Evolutionary conservation across 2,113 vertebrate species (phyloP).

Genomic region (Catharus fuscescens): DNA sequence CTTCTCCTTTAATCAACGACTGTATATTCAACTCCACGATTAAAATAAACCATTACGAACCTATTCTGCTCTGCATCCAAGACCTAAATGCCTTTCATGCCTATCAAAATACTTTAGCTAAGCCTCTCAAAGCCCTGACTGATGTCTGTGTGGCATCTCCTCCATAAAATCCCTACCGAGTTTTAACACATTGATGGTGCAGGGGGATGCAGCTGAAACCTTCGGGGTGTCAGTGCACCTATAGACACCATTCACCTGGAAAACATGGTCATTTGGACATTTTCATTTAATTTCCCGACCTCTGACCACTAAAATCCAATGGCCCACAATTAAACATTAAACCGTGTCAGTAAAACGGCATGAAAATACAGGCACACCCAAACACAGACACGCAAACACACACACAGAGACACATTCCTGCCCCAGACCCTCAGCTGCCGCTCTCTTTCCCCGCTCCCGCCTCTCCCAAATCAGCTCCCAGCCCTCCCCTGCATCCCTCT

Average conservation of each 20-base stretch:
- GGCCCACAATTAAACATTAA: neutral
- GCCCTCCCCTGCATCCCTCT: no score
- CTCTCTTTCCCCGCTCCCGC: neutral
- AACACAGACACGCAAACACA: no score
- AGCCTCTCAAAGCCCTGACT: neutral
- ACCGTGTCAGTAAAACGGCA: accelerated
- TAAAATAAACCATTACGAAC: neutral
- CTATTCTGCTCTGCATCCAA: neutral
- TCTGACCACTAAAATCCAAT: neutral
- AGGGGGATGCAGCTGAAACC: neutral
- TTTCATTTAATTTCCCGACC: neutral
- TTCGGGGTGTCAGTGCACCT: neutral
- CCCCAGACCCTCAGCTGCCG: neutral
- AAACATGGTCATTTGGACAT: neutral
- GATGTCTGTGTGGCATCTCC: neutral
- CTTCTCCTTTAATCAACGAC: neutral
- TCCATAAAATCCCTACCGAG: neutral
- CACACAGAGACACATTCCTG: no score
- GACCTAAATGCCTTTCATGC: neutral
- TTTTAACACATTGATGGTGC: neutral
- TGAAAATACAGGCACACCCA: neutral
- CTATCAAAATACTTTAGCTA: neutral
- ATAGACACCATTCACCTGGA: neutral
- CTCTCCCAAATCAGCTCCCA: neutral
- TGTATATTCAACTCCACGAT: neutral